Evolutionary conservation across 2,113 vertebrate genomes (phyloP).

Genomic region (Uropsilus gracilis): DNA sequence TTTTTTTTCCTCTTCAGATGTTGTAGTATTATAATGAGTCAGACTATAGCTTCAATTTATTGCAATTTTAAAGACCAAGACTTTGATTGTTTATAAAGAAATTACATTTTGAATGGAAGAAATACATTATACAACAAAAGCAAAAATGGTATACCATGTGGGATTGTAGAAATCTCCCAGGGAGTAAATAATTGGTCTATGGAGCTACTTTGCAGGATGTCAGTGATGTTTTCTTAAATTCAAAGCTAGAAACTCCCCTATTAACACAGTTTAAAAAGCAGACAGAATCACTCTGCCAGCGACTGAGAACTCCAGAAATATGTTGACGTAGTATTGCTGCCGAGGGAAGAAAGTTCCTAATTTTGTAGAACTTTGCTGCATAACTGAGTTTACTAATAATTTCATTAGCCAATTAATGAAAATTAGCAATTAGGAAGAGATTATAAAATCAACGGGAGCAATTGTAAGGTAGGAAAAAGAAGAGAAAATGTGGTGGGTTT

Average conservation of each 20-base stretch:
- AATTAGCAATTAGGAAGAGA: constrained; percentile 35
- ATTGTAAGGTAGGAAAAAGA: background rate
- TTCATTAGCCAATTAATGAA: constrained; percentile 4
- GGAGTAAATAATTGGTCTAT: constrained; percentile 17
- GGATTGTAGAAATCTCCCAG: constrained; percentile 11
- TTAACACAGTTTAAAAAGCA: constrained; percentile 28
- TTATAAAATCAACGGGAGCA: background rate
- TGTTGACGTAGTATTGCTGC: background rate
- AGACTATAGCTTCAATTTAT: background rate
- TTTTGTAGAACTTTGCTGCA: constrained; percentile 30
- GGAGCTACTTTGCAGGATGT: background rate
- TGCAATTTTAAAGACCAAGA: background rate
- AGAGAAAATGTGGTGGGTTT: background rate
- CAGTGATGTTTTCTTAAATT: background rate
- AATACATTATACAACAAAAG: background rate
- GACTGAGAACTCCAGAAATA: background rate
- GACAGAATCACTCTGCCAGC: background rate
- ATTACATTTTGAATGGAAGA: constrained; percentile 30
- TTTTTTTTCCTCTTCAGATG: background rate
- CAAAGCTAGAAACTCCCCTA: background rate
- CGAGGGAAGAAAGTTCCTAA: background rate
- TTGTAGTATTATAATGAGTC: background rate
- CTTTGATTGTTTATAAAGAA: background rate
- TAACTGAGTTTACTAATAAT: constrained; percentile 11
- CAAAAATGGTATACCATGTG: background rate